Conservation (phyloP, 1,140 invertebrate genomes). For the Zaprionus ornatus region DNA sequence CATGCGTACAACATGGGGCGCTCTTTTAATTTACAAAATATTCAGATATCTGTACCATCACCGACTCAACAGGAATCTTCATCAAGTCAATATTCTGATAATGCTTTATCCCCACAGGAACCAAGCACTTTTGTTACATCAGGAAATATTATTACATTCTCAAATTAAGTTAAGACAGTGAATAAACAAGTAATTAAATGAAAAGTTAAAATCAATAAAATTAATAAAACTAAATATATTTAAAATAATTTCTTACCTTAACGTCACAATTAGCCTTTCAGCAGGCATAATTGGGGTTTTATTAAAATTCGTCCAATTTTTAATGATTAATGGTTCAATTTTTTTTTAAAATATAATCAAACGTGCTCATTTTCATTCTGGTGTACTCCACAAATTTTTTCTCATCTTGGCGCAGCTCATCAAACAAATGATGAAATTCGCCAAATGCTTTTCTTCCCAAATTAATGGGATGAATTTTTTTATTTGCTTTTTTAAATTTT, state of each 20-base stretch:
- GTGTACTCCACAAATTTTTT: slow-evolving; percentile 25
- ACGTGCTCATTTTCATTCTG: slow-evolving; percentile 26
- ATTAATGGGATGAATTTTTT: slow-evolving; percentile 12
- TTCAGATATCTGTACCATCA: slow-evolving; percentile 20
- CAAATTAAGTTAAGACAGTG: too few relatives aligned
- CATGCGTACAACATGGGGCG: background rate
- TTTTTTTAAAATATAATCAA: slow-evolving; percentile 22
- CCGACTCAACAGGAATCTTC: slow-evolving; percentile 20
- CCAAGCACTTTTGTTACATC: slow-evolving; percentile 4
- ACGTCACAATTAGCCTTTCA: too few relatives aligned
- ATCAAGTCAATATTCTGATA: slow-evolving; percentile 26
- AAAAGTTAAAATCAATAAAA: slow-evolving; percentile 2
- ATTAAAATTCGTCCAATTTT: slow-evolving; percentile 25
- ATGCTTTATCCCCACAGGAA: slow-evolving; percentile 19
- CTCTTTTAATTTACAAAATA: slow-evolving; percentile 16
- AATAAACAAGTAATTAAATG: slow-evolving; percentile 11
- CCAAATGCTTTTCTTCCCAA: slow-evolving; percentile 14
- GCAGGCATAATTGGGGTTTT: background rate
- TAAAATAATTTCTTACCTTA: too few relatives aligned
- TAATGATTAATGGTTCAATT: slow-evolving; percentile 19
- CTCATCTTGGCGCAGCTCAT: slow-evolving; percentile 27
- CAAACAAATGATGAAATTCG: slow-evolving; percentile 26
- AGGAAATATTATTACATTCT: slow-evolving; percentile 7
- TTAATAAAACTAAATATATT: background rate
- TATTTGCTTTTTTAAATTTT: slow-evolving; percentile 11